Percentiles rank a stretch among this genome's conserved stretches.
Conservation (phyloP, 2,113 vertebrate species). For the Eulemur rufifrons region DNA sequence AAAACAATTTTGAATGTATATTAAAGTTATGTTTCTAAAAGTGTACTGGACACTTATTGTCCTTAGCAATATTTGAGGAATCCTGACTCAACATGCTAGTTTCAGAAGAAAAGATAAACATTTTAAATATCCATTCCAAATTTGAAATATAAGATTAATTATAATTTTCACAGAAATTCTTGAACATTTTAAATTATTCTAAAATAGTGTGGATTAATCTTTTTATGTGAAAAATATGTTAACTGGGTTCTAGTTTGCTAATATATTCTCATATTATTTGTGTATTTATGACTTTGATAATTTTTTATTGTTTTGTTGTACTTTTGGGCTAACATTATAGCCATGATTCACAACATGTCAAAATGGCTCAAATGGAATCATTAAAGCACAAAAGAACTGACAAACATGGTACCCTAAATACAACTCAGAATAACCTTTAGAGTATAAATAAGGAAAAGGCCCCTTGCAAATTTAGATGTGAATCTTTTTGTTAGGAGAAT, state of each 20-base stretch:
- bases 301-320: not conserved
- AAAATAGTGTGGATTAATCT: not conserved
- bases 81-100: not conserved
- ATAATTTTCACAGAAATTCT: constrained; percentile 4
- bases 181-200: constrained; percentile 36
- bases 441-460: not conserved
- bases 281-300: not conserved
- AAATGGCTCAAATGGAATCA: not conserved
- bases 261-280: not conserved
- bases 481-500: not conserved
- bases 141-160: not conserved
- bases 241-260: not conserved
- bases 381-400: not conserved
- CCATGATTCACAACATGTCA: not conserved
- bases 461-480: not conserved
- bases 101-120: not conserved
- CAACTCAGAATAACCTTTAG: not conserved
- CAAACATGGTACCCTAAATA: not conserved
- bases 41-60: not conserved
- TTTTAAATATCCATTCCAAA: not conserved
- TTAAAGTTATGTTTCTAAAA: not conserved
- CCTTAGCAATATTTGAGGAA: not conserved
- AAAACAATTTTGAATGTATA: not conserved
- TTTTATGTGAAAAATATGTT: not conserved
- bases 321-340: not conserved